Evolutionary conservation across 2,888 invertebrate species (phyloP).

Genomic region (Sarcophaga rosellei): DNA sequence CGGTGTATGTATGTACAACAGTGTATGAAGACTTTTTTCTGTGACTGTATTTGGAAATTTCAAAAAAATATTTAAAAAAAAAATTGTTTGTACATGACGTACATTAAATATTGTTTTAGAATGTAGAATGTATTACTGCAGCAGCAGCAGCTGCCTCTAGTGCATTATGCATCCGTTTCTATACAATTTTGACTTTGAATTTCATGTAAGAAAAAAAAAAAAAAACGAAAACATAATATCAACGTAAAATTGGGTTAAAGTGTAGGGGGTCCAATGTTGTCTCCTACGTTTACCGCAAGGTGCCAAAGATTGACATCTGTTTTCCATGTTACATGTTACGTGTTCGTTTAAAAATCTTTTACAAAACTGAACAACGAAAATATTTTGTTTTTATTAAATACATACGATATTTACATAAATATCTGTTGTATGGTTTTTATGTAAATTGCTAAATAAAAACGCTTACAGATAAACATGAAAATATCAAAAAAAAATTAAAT

Average conservation of each 20-base stretch:
- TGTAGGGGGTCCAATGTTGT: constrained; percentile 27
- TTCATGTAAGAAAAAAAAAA: not conserved
- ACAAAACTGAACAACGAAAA: constrained; percentile 28
- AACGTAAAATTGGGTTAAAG: constrained; percentile 22
- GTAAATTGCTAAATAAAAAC: constrained; percentile 37
- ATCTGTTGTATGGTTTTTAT: not conserved
- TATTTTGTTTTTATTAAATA: constrained; percentile 10
- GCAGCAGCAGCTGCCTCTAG: not conserved
- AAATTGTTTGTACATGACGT: no score
- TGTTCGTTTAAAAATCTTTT: constrained; percentile 2
- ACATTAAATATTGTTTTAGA: no score
- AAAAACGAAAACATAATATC: not conserved
- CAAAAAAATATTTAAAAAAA: no score
- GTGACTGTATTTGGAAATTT: no score
- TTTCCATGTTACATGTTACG: constrained; percentile 13
- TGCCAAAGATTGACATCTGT: constrained; percentile 65
- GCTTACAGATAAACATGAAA: constrained; percentile 24
- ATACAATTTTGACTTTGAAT: constrained; percentile 57
- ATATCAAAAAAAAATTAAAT: constrained; percentile 8
- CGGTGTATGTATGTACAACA: no score
- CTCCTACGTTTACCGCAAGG: constrained; percentile 45
- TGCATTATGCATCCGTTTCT: not conserved
- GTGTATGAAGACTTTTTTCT: no score
- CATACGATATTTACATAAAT: no score
- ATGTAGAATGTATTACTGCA: no score